Base-by-base conservation (phyloP, 2,888 invertebrate genomes). In the Tenthredo mesomela region DNA sequence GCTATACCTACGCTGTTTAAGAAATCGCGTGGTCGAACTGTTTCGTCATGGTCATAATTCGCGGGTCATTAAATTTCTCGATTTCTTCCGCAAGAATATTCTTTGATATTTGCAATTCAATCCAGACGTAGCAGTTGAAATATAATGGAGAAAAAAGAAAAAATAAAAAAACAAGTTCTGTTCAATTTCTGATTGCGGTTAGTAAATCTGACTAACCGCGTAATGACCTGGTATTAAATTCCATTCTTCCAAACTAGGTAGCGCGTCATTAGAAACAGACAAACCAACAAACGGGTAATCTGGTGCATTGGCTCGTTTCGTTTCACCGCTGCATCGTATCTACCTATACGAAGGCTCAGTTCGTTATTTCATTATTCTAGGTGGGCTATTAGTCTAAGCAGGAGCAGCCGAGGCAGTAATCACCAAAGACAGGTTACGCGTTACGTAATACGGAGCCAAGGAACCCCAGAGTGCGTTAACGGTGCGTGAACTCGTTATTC, bases 401-500 rank as follows among this genome's bases (percentile, higher is more conserved):
- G 70, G 67, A 70, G 67, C 67, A 82, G 82, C 65, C 9, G 65
- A 43, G 67, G 43, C 67, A 67, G 70, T 82, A 82, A 82, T 82
- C 82, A 82, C 82, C 67, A 50, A 67, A 82, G 65, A 82, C 82
- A 82, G 82, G 47, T 25, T 50, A 70, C 65, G 50, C 67, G 50
- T 82, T 70, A 33, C 67, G 70, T 58, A 82, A 82, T 70, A 40
- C 80, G 80, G 12, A 67, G 61, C 21, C 21, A 43, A 73, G 43
- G 43, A 73, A 18, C 43, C 71, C 71, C 67, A 15, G 18, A 7
- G 70, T 29, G 82, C 67, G 65, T 67, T 82, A 67, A 82, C 82
- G 82, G 82, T 82, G 82, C 82, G 82, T 82, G 70, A 82, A 82
- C 82, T 82, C 82, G 82, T 82, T 82, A 61, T 47, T 82, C 82